Evolutionary conservation across 1,140 invertebrate genomes (phyloP).

Genomic region (Drosophila simulans): DNA sequence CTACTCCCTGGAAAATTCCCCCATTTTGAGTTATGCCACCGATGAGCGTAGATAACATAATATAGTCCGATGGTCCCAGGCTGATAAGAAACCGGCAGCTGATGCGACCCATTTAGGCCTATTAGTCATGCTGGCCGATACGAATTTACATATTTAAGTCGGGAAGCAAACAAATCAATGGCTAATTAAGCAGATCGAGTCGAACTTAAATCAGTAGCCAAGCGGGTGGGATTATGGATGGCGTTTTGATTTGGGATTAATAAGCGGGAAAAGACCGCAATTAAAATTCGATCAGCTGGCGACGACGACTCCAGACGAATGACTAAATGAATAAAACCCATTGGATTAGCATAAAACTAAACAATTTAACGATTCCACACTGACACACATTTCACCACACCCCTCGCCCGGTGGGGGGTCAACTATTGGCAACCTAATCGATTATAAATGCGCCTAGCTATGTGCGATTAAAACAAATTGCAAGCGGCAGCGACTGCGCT

Average conservation of each 20-base stretch:
- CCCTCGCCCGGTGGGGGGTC: background rate
- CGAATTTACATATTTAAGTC: slow-evolving; percentile 66
- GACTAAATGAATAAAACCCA: slow-evolving; percentile 45
- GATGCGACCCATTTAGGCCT: slow-evolving; percentile 64
- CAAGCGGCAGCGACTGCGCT: slow-evolving; percentile 64
- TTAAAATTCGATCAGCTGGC: slow-evolving; percentile 74
- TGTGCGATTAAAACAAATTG: slow-evolving; percentile 84
- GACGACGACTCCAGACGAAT: slow-evolving; percentile 41
- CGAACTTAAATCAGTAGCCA: slow-evolving; percentile 39
- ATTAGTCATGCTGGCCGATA: slow-evolving; percentile 61
- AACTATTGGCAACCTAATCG: slow-evolving; percentile 66
- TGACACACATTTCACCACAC: slow-evolving; percentile 64
- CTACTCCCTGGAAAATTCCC: background rate
- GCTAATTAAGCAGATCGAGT: slow-evolving; percentile 58
- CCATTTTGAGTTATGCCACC: slow-evolving; percentile 7
- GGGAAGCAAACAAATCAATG: slow-evolving; percentile 64
- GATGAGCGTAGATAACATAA: slow-evolving; percentile 28
- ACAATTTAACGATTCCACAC: slow-evolving; percentile 37
- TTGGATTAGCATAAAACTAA: slow-evolving; percentile 61
- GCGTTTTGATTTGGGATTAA: slow-evolving; percentile 9
- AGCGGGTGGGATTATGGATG: slow-evolving; percentile 12
- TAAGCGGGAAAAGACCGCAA: slow-evolving; percentile 55
- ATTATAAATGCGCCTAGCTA: slow-evolving; percentile 79
- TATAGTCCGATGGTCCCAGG: slow-evolving; percentile 3
- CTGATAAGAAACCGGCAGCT: slow-evolving; percentile 51